phyloP scores from a whole-genome alignment of 2,888 invertebrate species.

The Eilema griseolum region DNA sequence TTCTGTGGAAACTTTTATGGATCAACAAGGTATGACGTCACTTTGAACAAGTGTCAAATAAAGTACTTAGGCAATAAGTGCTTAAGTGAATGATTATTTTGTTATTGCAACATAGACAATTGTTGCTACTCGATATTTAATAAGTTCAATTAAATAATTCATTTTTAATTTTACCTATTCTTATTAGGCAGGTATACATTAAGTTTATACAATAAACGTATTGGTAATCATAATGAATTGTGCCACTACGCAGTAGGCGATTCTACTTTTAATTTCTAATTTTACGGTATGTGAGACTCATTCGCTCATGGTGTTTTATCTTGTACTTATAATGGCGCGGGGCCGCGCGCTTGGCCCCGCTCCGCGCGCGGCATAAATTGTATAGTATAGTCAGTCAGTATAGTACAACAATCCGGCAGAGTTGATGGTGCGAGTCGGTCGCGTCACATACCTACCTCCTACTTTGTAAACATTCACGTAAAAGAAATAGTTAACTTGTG shows the following conservation, averaged over 20 bases:
- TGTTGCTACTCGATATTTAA: neutral
- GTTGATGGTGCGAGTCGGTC: constrained; percentile 67
- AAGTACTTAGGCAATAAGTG: neutral
- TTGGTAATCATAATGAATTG: constrained; percentile 12
- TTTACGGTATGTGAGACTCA: constrained; percentile 57
- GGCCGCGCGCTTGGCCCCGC: constrained; percentile 44
- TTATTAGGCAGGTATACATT: too few relatives aligned
- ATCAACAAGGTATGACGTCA: neutral
- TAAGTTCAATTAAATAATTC: too few relatives aligned
- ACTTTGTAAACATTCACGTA: constrained; percentile 53
- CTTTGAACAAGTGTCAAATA: neutral
- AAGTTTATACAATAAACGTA: neutral
- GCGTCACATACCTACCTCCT: constrained; percentile 56
- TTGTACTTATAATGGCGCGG: constrained; percentile 47
- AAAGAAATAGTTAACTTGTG: constrained; percentile 55
- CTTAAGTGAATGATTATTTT: too few relatives aligned
- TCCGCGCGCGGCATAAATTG: constrained; percentile 27
- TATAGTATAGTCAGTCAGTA: constrained; percentile 4
- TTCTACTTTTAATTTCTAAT: constrained; percentile 42
- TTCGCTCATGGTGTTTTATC: constrained; percentile 64
- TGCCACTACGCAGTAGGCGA: constrained; percentile 10
- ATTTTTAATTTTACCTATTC: neutral
- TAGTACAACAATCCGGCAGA: constrained; percentile 66
- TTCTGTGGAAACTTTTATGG: neutral
- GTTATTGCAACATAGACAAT: neutral